These are phyloP conservation scores for Hippocampus barbouri DNA, from an alignment of 2,113 vertebrate species.

Conservation along the genomic window DNA sequence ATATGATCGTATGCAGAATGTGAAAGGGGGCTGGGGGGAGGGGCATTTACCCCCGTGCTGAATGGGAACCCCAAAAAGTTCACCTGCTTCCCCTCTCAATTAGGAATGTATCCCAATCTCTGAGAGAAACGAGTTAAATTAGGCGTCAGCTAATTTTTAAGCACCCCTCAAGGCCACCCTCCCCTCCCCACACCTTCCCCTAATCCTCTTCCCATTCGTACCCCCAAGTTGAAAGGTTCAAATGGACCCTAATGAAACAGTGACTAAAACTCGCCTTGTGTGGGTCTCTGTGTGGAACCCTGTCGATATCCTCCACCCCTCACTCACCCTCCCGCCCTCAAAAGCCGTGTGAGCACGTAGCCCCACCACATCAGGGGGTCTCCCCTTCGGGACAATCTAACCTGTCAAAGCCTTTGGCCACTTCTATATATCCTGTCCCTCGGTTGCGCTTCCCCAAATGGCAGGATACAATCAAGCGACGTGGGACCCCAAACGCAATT, in stretches of 20 bases:
- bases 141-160: slow-evolving; percentile 96
- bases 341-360: slow-evolving; percentile 74
- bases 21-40: slow-evolving; percentile 65
- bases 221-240: slow-evolving; percentile 98
- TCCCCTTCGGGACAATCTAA: slow-evolving; percentile 70
- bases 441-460: slow-evolving; percentile 61
- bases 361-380: slow-evolving; percentile 63
- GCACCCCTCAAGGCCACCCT: slow-evolving; percentile 89
- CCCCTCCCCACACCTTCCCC: slow-evolving; percentile 87
- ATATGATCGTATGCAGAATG: slow-evolving; percentile 86
- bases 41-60: slow-evolving; percentile 81
- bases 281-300: slow-evolving; percentile 74
- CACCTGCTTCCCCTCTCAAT: slow-evolving; percentile 99
- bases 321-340: not conserved
- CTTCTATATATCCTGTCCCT: slow-evolving; percentile 61
- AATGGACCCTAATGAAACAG: slow-evolving; percentile 98
- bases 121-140: slow-evolving; percentile 99
- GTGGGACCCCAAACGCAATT: slow-evolving; percentile 81
- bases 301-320: slow-evolving; percentile 73
- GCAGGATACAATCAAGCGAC: slow-evolving; percentile 74
- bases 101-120: slow-evolving; percentile 99
- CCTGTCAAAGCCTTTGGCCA: slow-evolving; percentile 76
- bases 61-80: slow-evolving; percentile 73
- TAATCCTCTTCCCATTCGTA: slow-evolving; percentile 90
- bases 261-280: slow-evolving; percentile 83